Percentiles rank a stretch among this genome's conserved stretches.
phyloP scores from a whole-genome alignment of 2,888 invertebrate species.

The Limnephilus lunatus region DNA sequence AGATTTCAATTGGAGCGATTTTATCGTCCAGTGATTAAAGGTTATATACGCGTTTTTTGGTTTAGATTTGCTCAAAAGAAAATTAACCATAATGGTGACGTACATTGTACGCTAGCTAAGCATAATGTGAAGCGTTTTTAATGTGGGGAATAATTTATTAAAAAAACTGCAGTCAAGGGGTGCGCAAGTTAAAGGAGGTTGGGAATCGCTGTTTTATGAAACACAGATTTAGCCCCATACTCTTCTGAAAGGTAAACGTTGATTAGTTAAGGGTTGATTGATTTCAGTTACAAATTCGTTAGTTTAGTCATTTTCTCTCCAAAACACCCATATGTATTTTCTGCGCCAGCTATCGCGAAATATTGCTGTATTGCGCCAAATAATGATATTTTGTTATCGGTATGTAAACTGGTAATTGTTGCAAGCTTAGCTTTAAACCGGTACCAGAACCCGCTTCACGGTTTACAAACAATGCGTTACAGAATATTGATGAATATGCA shows the following conservation, averaged over 20 bases:
- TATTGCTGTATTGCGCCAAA: not conserved
- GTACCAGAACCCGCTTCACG: not conserved
- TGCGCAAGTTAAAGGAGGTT: not conserved
- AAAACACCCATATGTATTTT: not conserved
- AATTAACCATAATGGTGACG: too few relatives aligned
- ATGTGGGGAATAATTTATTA: not conserved
- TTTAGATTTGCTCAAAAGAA: too few relatives aligned
- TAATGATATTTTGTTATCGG: not conserved
- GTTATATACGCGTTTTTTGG: too few relatives aligned
- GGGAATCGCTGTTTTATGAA: not conserved
- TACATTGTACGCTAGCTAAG: too few relatives aligned
- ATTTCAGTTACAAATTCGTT: not conserved
- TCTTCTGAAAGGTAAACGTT: not conserved
- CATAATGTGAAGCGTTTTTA: too few relatives aligned
- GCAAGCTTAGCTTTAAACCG: not conserved
- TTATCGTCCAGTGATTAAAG: too few relatives aligned
- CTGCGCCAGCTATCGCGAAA: not conserved
- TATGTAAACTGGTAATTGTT: not conserved
- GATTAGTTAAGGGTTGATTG: not conserved
- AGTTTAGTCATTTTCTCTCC: not conserved
- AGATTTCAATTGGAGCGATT: too few relatives aligned
- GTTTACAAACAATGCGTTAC: not conserved
- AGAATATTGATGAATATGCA: conserved; percentile 2
- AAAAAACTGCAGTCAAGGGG: not conserved
- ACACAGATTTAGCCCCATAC: not conserved